These are phyloP conservation scores for Microtus ochrogaster DNA, from an alignment of 2,113 vertebrate genomes.

Conservation along the genomic window DNA sequence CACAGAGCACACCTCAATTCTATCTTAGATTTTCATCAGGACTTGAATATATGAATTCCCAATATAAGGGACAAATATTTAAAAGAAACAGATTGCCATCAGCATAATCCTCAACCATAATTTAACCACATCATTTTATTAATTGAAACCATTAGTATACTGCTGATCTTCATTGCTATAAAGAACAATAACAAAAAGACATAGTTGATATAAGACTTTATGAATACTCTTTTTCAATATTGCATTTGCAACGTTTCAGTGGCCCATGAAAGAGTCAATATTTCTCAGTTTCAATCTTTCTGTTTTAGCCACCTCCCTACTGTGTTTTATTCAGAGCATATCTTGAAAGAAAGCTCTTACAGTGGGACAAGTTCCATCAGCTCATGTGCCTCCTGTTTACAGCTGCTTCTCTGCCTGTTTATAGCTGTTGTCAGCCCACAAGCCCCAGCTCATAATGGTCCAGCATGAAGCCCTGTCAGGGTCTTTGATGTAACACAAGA, in stretches of 20 bases:
- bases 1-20: neutral
- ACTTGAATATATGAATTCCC: neutral
- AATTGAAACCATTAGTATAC: neutral
- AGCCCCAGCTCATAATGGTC: conserved; percentile 85
- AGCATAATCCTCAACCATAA: neutral
- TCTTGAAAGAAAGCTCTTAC: conserved; percentile 63
- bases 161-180: neutral
- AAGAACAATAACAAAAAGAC: neutral
- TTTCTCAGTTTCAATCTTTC: conserved; percentile 36
- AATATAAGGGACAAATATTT: neutral
- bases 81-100: neutral
- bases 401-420: conserved; percentile 86
- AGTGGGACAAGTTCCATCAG: conserved; percentile 79
- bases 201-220: neutral
- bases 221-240: neutral
- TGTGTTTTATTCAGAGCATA: conserved; percentile 75
- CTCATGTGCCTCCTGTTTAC: conserved; percentile 82
- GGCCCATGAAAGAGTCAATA: conserved; percentile 41
- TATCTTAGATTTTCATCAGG: neutral
- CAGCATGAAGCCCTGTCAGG: conserved; percentile 84
- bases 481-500: conserved; percentile 90
- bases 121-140: neutral
- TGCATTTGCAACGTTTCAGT: neutral
- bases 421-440: conserved; percentile 82
- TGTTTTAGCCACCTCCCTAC: neutral